Evolutionary conservation across 2,113 vertebrate genomes (phyloP), one percentile per base, ranked within the genome.

Genomic region (Ceuthmochares aereus): DNA sequence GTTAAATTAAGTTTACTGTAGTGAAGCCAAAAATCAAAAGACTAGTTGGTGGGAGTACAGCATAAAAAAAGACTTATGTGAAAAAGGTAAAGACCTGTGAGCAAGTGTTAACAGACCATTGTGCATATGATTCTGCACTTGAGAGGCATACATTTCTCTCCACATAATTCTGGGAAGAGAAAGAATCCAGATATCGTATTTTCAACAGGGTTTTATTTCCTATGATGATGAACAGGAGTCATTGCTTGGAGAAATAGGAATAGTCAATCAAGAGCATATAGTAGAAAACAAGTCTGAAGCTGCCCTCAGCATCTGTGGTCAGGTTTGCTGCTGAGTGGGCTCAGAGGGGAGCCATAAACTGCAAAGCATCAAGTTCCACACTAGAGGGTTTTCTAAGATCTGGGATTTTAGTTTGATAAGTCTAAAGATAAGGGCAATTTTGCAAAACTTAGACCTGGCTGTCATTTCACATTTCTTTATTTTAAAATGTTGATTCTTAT

Each of bases 1-100:
- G 72, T 87, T 95, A 93, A 94, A 91, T 97, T 94, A 95, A 85
- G 83, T 95, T 96, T 94, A 96, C 93, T 95, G 80, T 92, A 94
- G 83, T 92, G 92, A 93, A 96, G 85, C 90, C 90, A 93, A 90
- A 95, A 95, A 93, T 88, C 95, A 94, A 95, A 95, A 90, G 85
- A 72, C 83, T 95, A 56, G 56, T 81, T 36, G 29, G 88, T 96
- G 67, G 93, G 92, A 96, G 86, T 90, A 58, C 30, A 89, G 34
- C 88, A 96, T 95, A 84, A 93, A 95, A 45, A 84, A 56, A 93
- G 93, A 96, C 94, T 96, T 89, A 94, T 84, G 47, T 93, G 90
- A 84, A 93, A 96, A 89, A 87, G 88, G 83, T 81, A 92, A 93
- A 92, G 89, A 90, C 85, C 83, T 90, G 40, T 17, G 10, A 96